Evolutionary conservation across 2,888 invertebrate genomes (phyloP).

Genomic region (Aspidiotus rigidus): DNA sequence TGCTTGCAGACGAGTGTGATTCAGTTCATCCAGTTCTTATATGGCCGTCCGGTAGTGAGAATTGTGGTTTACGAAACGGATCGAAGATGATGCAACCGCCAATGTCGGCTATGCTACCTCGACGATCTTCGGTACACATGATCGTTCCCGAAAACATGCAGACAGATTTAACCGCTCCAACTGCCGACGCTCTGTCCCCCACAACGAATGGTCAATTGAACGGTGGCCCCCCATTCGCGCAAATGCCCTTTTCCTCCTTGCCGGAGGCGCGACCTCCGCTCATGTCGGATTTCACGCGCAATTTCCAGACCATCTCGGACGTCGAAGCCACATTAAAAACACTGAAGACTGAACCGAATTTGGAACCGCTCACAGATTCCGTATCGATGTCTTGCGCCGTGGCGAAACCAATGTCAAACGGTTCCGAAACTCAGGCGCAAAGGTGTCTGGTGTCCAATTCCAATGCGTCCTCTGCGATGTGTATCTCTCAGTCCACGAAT

Average conservation of each 20-base stretch:
- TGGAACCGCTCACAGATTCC: conserved; percentile 11
- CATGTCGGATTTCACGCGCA: conserved; percentile 10
- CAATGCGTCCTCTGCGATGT: not conserved
- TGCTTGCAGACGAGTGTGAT: conserved; percentile 30
- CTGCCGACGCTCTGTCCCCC: not conserved
- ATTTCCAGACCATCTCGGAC: not conserved
- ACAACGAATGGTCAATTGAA: not conserved
- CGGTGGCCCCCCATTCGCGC: not conserved
- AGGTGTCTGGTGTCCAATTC: not conserved
- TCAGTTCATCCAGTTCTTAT: conserved; percentile 20
- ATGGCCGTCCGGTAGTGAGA: conserved; percentile 11
- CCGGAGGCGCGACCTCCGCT: not conserved
- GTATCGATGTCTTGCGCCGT: not conserved
- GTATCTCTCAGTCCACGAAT: not conserved
- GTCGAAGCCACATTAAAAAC: conserved; percentile 6
- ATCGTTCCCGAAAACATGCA: conserved; percentile 13
- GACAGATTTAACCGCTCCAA: not conserved
- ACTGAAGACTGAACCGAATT: not conserved
- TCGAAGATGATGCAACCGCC: conserved; percentile 29
- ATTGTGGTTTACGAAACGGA: conserved; percentile 3
- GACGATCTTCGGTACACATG: conserved; percentile 18
- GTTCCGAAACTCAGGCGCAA: not conserved
- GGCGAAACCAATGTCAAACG: not conserved
- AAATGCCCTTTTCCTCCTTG: not conserved
- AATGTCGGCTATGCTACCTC: conserved; percentile 7